phyloP scores from a whole-genome alignment of 2,797 vertebrate genomes.

The Pangasius larnaudii region DNA sequence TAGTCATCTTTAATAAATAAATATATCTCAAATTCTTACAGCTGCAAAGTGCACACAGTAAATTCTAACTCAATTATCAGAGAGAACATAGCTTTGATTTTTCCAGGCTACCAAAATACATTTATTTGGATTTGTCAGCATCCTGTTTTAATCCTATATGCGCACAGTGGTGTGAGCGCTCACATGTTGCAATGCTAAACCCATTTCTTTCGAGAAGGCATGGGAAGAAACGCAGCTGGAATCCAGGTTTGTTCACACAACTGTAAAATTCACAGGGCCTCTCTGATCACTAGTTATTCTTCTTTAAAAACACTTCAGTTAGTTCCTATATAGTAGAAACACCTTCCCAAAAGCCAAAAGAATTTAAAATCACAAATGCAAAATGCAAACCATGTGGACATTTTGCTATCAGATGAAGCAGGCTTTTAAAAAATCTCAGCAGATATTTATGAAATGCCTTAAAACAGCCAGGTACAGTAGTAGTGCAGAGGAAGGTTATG shows the following conservation, averaged over 20 bases:
- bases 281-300: not conserved
- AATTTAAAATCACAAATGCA: constrained; percentile 1
- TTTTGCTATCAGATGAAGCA: not conserved
- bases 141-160: not conserved
- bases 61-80: constrained; percentile 12
- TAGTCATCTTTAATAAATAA: constrained; percentile 33
- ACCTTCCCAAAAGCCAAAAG: not conserved
- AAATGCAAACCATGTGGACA: constrained; percentile 2
- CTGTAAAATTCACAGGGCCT: not conserved
- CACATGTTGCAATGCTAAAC: not conserved
- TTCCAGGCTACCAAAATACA: not conserved
- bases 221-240: not conserved
- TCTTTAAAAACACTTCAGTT: not conserved
- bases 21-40: constrained; percentile 23
- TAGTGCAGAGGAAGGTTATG: not conserved
- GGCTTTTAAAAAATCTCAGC: not conserved
- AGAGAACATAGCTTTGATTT: not conserved
- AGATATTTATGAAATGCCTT: not conserved
- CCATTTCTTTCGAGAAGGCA: not conserved
- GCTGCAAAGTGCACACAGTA: not conserved
- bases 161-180: not conserved
- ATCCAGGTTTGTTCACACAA: not conserved
- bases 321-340: constrained; percentile 17
- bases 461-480: constrained; percentile 9
- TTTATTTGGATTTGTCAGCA: not conserved